Evolutionary conservation across 1,140 invertebrate genomes (phyloP).

Genomic region (Aphis craccivora): DNA sequence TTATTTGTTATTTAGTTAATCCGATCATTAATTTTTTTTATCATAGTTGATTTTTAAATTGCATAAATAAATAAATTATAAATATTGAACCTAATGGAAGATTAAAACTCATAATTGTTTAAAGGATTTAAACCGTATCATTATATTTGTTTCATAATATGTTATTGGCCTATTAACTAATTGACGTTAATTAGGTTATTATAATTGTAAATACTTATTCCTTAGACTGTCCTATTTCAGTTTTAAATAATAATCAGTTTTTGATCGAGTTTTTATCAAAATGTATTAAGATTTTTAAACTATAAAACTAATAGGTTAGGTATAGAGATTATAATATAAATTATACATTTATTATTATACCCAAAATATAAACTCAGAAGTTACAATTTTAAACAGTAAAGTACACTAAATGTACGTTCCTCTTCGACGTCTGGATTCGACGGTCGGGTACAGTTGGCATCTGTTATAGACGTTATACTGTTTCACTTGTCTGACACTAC

Average conservation of each 20-base stretch:
- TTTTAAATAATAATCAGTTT: background rate
- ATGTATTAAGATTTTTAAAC: background rate
- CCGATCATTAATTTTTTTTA: background rate
- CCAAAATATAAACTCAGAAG: background rate
- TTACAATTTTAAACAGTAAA: background rate
- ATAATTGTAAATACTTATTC: background rate
- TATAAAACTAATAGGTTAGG: background rate
- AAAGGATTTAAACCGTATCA: background rate
- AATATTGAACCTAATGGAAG: background rate
- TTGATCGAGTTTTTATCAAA: background rate
- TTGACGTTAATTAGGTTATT: background rate
- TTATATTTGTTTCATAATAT: background rate
- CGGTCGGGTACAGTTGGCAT: no score
- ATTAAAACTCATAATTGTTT: background rate
- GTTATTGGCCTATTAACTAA: background rate
- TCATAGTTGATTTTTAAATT: background rate
- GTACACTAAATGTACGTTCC: background rate
- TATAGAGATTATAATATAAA: background rate
- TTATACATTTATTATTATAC: background rate
- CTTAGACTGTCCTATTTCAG: background rate
- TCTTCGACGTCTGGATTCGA: rapidly evolving
- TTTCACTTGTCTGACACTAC: no score
- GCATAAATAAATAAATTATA: background rate
- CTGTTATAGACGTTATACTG: no score
- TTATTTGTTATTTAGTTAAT: background rate